Conservation (phyloP, 2,888 invertebrate genomes). For the Lathronympha strigana region DNA sequence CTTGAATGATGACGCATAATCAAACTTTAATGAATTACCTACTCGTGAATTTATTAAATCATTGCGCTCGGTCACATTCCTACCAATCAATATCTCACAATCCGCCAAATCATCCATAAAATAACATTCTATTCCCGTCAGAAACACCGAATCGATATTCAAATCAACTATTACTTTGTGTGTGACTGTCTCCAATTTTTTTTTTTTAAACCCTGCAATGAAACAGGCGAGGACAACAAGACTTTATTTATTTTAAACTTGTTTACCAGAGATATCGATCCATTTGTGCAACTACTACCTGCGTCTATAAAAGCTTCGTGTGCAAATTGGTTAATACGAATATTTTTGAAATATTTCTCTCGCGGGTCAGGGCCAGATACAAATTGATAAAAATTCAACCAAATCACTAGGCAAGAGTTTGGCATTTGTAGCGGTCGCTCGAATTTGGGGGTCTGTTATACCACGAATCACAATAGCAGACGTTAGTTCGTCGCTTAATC, state of each 20-base stretch:
- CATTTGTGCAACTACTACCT: conserved; percentile 12
- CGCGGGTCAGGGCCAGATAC: not conserved
- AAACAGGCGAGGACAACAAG: not conserved
- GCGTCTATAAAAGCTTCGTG: conserved; percentile 15
- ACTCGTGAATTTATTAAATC: conserved; percentile 45
- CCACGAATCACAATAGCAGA: conserved; percentile 11
- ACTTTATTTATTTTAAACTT: not conserved
- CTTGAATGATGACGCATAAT: conserved; percentile 30
- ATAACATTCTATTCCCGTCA: conserved; percentile 4
- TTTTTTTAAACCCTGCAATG: conserved; percentile 27
- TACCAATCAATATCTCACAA: conserved; percentile 44
- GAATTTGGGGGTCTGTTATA: conserved; percentile 15
- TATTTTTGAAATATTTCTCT: conserved; percentile 2
- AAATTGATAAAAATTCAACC: conserved; percentile 12
- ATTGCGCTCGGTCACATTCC: conserved; percentile 43
- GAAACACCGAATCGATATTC: too few relatives aligned
- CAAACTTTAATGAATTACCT: conserved; percentile 42
- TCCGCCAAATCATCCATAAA: conserved; percentile 35
- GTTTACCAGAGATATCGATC: not conserved
- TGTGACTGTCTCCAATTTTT: not conserved
- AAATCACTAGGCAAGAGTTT: not conserved
- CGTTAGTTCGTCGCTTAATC: conserved; percentile 4
- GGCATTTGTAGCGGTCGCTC: conserved; percentile 5
- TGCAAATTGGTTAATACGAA: not conserved
- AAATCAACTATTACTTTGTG: conserved; percentile 9